Conservation (phyloP, 2,888 invertebrate genomes). For the Caenorhabditis sp. region DNA sequence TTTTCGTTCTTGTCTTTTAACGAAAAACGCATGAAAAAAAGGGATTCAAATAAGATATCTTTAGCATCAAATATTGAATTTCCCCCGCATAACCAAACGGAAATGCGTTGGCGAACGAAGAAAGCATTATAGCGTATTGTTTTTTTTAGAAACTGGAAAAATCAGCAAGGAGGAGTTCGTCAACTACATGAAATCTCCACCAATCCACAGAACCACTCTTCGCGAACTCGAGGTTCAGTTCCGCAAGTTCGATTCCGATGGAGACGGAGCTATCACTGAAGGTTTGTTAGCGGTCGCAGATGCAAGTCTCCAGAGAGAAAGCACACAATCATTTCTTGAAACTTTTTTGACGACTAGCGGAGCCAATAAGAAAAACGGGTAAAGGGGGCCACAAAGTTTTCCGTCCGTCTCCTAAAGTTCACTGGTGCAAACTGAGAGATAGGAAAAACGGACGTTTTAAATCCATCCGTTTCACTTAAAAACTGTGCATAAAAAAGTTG, state of each 20-base stretch:
- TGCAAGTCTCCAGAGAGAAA: constrained; percentile 43
- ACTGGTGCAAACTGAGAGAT: constrained; percentile 39
- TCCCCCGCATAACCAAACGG: not conserved
- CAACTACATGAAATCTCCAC: constrained; percentile 78
- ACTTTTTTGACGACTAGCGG: constrained; percentile 39
- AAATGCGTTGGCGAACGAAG: constrained; percentile 36
- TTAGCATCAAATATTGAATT: constrained; percentile 37
- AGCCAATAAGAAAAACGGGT: constrained; percentile 19
- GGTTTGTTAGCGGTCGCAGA: constrained; percentile 65
- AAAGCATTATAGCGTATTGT: constrained; percentile 29
- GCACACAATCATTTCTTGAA: constrained; percentile 54
- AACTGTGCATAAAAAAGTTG: constrained; percentile 33
- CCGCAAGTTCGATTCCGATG: constrained; percentile 76
- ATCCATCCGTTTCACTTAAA: constrained; percentile 45
- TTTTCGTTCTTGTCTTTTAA: constrained; percentile 14
- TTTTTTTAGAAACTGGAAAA: constrained; percentile 79
- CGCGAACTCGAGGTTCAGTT: constrained; percentile 79
- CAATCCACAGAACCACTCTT: constrained; percentile 78
- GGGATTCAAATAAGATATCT: constrained; percentile 4
- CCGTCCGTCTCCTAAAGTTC: constrained; percentile 56
- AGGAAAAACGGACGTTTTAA: constrained; percentile 13
- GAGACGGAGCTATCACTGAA: constrained; percentile 80
- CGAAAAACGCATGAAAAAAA: constrained; percentile 2
- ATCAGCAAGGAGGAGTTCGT: constrained; percentile 82
- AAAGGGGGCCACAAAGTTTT: constrained; percentile 23